phyloP scores from a whole-genome alignment of 2,888 invertebrate species.

The Resseliella maxima region DNA sequence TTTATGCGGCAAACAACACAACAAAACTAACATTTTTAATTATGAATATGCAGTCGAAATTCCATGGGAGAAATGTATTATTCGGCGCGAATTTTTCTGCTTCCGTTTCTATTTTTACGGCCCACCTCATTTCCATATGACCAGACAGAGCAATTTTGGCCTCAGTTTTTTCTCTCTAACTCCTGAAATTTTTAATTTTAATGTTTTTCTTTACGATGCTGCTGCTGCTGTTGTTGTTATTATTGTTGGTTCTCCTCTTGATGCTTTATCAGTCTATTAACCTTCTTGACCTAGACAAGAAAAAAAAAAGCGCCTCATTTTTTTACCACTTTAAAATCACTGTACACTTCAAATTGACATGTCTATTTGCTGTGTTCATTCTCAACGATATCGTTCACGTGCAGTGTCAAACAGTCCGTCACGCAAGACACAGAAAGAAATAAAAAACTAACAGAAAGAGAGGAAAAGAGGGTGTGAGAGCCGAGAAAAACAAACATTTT shows the following conservation, averaged over 20 bases:
- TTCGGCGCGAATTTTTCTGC: neutral
- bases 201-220: neutral
- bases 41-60: neutral
- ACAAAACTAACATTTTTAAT: neutral
- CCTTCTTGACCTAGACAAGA: constrained; percentile 50
- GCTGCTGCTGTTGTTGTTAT: no score
- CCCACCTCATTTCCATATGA: neutral
- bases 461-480: neutral
- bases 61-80: neutral
- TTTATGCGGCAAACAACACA: constrained; percentile 4
- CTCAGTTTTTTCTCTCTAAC: neutral
- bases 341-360: neutral
- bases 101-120: neutral
- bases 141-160: neutral
- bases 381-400: neutral
- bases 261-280: constrained; percentile 46
- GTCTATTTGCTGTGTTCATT: neutral
- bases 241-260: neutral
- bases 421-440: neutral
- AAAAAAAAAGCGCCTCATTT: neutral
- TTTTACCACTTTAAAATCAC: neutral
- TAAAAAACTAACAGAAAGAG: neutral
- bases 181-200: neutral
- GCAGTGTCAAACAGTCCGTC: constrained; percentile 1
- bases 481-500: neutral